Conservation (phyloP, 37 sponge, comb jelly and placozoan species). For the Halichondria panicea region DNA sequence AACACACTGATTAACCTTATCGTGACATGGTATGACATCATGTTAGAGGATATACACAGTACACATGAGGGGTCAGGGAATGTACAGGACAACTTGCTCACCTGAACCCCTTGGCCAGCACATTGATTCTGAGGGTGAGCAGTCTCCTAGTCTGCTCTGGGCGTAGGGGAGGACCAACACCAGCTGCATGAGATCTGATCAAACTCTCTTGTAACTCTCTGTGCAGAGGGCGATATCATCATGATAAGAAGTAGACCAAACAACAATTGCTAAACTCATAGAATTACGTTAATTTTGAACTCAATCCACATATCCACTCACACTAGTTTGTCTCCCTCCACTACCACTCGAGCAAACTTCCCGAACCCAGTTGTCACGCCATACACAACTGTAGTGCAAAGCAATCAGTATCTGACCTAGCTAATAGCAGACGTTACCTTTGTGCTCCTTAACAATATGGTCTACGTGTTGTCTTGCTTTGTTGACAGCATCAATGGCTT, state of each 20-base stretch:
- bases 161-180: slow-evolving; percentile 82
- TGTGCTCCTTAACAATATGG: slow-evolving; percentile 48
- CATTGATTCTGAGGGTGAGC: slow-evolving; percentile 91
- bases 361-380: slow-evolving; percentile 94
- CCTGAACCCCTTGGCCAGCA: slow-evolving; percentile 95
- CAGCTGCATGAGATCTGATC: slow-evolving; percentile 85
- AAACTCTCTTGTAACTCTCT: slow-evolving; percentile 87
- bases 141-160: slow-evolving; percentile 70
- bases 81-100: too few species aligned
- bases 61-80: too few species aligned
- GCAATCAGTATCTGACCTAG: background rate
- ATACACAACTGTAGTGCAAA: slow-evolving; percentile 84
- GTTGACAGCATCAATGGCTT: slow-evolving; percentile 31
- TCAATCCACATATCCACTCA: slow-evolving; percentile 11
- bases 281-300: background rate
- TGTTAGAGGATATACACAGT: too few species aligned
- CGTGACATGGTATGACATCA: too few species aligned
- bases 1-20: too few species aligned
- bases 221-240: background rate
- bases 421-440: slow-evolving; percentile 54
- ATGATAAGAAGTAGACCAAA: background rate
- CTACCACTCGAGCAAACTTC: slow-evolving; percentile 76
- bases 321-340: slow-evolving; percentile 58
- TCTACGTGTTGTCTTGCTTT: slow-evolving; percentile 65
- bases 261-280: background rate